Conservation (phyloP, 2,888 invertebrate genomes). For the Chymomyza fuscimana region DNA sequence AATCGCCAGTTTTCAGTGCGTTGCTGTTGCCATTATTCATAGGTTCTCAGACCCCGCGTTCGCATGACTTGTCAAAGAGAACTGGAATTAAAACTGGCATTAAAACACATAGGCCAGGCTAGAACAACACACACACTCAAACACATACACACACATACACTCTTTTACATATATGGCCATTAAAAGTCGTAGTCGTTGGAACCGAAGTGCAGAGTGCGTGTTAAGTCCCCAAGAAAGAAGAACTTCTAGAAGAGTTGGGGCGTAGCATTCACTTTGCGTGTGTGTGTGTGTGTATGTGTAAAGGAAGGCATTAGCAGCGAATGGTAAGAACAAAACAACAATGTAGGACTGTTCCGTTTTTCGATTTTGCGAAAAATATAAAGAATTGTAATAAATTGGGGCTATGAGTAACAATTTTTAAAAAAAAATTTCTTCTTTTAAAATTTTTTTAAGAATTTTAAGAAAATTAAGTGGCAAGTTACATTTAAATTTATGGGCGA, state of each 20-base stretch:
- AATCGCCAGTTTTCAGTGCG: slow-evolving; percentile 65
- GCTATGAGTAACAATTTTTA: no score
- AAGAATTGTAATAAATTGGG: no score
- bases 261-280: slow-evolving; percentile 1
- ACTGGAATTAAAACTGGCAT: slow-evolving; percentile 15
- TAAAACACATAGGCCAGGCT: neutral
- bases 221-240: slow-evolving; percentile 23
- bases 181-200: slow-evolving; percentile 35
- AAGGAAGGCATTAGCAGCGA: slow-evolving; percentile 15
- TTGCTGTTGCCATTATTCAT: slow-evolving; percentile 60
- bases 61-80: neutral
- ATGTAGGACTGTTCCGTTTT: neutral
- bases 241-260: slow-evolving; percentile 27
- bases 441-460: no score
- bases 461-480: no score
- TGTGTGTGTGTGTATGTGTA: slow-evolving; percentile 8
- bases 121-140: slow-evolving; percentile 16
- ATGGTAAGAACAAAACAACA: no score
- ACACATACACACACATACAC: slow-evolving; percentile 18
- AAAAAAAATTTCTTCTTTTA: no score
- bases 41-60: neutral
- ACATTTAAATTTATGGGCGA: no score
- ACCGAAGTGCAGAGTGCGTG: slow-evolving; percentile 70
- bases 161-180: slow-evolving; percentile 23
- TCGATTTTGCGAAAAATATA: no score